phyloP scores from a whole-genome alignment of 2,888 invertebrate species.

The Meiosimyza decipiens region DNA sequence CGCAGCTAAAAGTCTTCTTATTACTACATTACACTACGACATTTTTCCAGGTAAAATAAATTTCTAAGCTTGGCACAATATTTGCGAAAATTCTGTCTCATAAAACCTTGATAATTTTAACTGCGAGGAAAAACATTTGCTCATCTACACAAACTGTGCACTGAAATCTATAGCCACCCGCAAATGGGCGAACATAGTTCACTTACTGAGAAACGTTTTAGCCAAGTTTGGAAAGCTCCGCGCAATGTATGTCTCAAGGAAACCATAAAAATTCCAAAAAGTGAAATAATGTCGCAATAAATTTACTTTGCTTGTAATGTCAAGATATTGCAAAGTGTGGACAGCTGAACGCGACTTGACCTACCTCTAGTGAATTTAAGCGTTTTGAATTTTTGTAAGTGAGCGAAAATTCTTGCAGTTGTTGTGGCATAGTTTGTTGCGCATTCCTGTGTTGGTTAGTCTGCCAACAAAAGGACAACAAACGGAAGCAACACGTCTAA shows the following conservation, averaged over 20 bases:
- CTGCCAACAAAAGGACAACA: too few species aligned
- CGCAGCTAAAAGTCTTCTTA: too few species aligned
- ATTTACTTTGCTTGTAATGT: constrained; percentile 14
- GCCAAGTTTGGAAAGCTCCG: background rate
- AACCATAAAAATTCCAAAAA: constrained; percentile 40
- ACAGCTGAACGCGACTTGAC: constrained; percentile 11
- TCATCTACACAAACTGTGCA: background rate
- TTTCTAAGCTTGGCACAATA: too few species aligned
- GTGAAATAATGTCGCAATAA: constrained; percentile 39
- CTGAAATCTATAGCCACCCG: background rate
- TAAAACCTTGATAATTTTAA: too few species aligned
- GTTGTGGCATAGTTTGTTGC: constrained; percentile 14
- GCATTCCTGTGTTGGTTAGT: background rate
- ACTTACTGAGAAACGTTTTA: too few species aligned
- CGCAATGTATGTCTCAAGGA: constrained; percentile 37
- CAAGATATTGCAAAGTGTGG: background rate
- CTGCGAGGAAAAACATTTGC: too few species aligned
- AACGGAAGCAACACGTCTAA: constrained; percentile 11
- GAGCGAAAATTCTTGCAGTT: background rate
- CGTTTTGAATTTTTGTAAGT: constrained; percentile 7
- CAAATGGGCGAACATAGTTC: background rate
- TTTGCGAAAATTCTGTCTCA: too few species aligned
- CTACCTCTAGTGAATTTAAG: constrained; percentile 8
- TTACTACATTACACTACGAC: too few species aligned
- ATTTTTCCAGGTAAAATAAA: too few species aligned